phyloP scores from a whole-genome alignment of 1,140 invertebrate species.

The Rhopalosiphum maidis region DNA sequence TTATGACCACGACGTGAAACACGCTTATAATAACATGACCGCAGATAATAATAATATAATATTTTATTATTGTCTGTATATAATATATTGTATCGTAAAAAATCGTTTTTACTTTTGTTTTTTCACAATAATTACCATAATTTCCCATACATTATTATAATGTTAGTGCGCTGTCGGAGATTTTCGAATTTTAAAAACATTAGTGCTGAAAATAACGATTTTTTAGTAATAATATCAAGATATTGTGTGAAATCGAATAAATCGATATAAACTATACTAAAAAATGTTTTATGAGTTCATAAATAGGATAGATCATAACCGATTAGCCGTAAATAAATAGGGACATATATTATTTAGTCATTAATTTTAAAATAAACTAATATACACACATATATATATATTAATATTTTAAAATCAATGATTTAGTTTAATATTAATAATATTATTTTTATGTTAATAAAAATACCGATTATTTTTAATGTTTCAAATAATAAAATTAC shows the following conservation, averaged over 20 bases:
- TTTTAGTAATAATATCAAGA: background rate
- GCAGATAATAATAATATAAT: background rate
- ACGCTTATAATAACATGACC: background rate
- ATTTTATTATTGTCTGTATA: background rate
- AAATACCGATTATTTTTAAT: background rate
- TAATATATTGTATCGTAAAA: background rate
- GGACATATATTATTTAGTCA: background rate
- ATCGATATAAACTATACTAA: background rate
- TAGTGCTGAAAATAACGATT: background rate
- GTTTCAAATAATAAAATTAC: background rate
- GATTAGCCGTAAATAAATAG: background rate
- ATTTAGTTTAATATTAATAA: no score
- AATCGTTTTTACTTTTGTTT: conserved; percentile 1
- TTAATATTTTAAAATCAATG: no score
- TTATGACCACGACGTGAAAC: background rate
- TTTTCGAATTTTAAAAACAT: background rate
- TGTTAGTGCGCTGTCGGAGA: background rate
- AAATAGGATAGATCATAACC: background rate
- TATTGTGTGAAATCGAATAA: no score
- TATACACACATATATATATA: no score
- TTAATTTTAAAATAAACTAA: no score
- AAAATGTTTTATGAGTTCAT: background rate
- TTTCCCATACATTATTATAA: background rate
- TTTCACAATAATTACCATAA: background rate
- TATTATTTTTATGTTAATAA: background rate